Percentiles rank a stretch among this genome's conserved stretches.
These are phyloP conservation scores for Semicossyphus pulcher DNA, from an alignment of 2,113 vertebrate species.

Conservation along the genomic window DNA sequence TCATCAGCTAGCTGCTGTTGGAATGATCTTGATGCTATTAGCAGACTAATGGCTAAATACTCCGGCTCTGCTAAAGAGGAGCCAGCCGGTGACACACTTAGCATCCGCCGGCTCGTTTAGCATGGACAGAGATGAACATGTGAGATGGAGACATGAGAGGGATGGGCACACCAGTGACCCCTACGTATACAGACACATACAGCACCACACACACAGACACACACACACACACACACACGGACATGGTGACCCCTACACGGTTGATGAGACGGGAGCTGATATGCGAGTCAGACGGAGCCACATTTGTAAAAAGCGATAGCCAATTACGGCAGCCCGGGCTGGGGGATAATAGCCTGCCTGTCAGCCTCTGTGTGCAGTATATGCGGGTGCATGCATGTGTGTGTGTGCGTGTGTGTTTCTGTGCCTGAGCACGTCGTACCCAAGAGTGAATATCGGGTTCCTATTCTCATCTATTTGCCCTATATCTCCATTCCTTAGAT, in stretches of 20 bases:
- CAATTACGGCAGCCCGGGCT: constrained; percentile 87
- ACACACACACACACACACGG: constrained; percentile 50
- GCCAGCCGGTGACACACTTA: constrained; percentile 62
- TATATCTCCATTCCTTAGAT: constrained; percentile 85
- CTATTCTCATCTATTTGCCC: constrained; percentile 90
- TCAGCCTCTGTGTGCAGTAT: constrained; percentile 75
- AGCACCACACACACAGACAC: constrained; percentile 25
- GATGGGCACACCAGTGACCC: constrained; percentile 72
- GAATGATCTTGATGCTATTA: constrained; percentile 77
- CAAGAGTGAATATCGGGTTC: constrained; percentile 79
- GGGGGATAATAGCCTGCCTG: constrained; percentile 88
- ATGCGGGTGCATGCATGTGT: constrained; percentile 55
- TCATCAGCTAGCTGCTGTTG: constrained; percentile 67
- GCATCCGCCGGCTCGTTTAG: constrained; percentile 73
- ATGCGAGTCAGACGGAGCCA: constrained; percentile 83
- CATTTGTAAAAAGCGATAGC: constrained; percentile 88
- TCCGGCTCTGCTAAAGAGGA: constrained; percentile 61
- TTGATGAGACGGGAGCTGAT: constrained; percentile 81
- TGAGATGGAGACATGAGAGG: constrained; percentile 71
- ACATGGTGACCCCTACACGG: constrained; percentile 78
- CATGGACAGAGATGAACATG: constrained; percentile 64
- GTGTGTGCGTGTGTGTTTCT: constrained; percentile 53
- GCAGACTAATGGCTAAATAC: constrained; percentile 79
- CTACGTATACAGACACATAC: constrained; percentile 34
- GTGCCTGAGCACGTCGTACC: constrained; percentile 69